phyloP scores from a whole-genome alignment of 2,888 invertebrate genomes.

The Romanomermis culicivorax region DNA sequence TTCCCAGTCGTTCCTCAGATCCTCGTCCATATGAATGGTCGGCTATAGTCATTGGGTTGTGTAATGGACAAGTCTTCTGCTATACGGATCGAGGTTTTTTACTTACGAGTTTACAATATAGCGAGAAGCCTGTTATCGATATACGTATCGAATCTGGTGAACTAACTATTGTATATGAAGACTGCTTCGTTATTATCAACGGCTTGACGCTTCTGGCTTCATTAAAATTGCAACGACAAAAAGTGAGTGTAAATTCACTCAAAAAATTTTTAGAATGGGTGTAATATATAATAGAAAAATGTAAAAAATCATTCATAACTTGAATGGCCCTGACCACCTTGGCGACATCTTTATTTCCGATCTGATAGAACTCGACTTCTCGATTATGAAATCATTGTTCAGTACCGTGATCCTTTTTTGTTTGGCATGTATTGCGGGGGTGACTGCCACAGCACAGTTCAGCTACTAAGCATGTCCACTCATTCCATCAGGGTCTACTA shows the following conservation, averaged over 20 bases:
- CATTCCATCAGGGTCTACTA: no score
- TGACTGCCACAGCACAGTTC: no score
- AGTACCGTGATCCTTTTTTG: no score
- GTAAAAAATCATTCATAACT: no score
- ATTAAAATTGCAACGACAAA: slow-evolving; percentile 51
- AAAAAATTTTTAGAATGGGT: no score
- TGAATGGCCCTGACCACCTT: not conserved
- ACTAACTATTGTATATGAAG: slow-evolving; percentile 50
- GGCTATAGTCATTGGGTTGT: slow-evolving; percentile 63
- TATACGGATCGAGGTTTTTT: slow-evolving; percentile 46
- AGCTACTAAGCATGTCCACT: no score
- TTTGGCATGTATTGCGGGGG: no score
- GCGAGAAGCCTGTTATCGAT: not conserved
- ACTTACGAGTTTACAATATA: slow-evolving; percentile 1
- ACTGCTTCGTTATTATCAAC: slow-evolving; percentile 45
- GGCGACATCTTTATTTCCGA: no score
- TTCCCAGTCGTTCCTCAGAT: not conserved
- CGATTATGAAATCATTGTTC: no score
- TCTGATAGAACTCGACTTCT: no score
- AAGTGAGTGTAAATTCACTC: slow-evolving; percentile 51
- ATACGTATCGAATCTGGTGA: slow-evolving; percentile 31
- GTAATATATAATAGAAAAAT: no score
- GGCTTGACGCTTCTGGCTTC: slow-evolving; percentile 58
- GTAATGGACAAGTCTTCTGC: slow-evolving; percentile 60
- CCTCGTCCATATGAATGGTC: slow-evolving; percentile 51